Conservation (phyloP, 2,888 invertebrate species). For the Nysson spinosus region DNA sequence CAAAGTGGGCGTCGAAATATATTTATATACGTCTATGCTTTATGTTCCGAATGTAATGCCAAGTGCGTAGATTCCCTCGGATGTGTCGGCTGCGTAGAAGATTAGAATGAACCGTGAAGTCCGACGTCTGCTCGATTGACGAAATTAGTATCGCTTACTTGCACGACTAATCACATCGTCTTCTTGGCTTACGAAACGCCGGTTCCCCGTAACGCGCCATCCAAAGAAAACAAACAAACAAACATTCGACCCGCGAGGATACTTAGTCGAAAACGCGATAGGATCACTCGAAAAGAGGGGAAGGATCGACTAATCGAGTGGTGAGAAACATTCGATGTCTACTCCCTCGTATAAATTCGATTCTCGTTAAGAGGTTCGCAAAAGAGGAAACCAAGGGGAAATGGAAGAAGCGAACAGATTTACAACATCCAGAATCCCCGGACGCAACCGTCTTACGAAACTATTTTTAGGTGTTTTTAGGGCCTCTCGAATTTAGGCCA, state of each 20-base stretch:
- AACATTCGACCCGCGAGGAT: no score
- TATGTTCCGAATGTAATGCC: constrained; percentile 44
- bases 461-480: constrained; percentile 55
- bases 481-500: constrained; percentile 54
- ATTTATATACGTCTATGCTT: constrained; percentile 36
- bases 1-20: constrained; percentile 26
- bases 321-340: constrained; percentile 8
- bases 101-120: constrained; percentile 46
- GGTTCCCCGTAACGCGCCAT: neutral
- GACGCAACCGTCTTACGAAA: constrained; percentile 50
- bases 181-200: constrained; percentile 34
- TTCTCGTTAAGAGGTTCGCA: constrained; percentile 33
- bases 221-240: neutral
- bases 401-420: constrained; percentile 46
- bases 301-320: neutral
- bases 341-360: constrained; percentile 31
- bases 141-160: constrained; percentile 46
- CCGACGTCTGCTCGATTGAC: constrained; percentile 45
- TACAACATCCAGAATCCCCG: constrained; percentile 49
- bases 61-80: constrained; percentile 50
- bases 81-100: constrained; percentile 39
- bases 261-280: neutral
- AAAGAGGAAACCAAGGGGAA: constrained; percentile 35
- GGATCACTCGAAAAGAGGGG: neutral
- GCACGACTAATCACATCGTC: constrained; percentile 34